These are phyloP conservation scores for Plodia interpunctella DNA, from an alignment of 1,140 invertebrate species.

Conservation along the genomic window DNA sequence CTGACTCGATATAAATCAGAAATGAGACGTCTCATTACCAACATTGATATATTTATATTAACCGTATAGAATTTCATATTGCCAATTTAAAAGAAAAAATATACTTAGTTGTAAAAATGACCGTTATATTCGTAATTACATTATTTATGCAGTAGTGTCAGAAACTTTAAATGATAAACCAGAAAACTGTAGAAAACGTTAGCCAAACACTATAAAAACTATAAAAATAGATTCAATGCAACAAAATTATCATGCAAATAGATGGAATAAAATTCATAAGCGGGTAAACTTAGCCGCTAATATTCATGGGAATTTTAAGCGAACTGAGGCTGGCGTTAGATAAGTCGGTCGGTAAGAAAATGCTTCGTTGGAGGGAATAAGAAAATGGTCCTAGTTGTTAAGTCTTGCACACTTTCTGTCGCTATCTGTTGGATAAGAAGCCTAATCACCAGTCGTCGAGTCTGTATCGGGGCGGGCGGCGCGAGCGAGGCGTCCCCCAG, in stretches of 20 bases:
- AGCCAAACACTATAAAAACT: background rate
- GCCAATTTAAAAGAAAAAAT: slow-evolving; percentile 14
- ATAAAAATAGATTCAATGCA: background rate
- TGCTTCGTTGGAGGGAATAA: slow-evolving; percentile 69
- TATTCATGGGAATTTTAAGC: slow-evolving; percentile 65
- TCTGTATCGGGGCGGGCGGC: slow-evolving; percentile 69
- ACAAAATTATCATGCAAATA: slow-evolving; percentile 19
- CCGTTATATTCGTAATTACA: no score
- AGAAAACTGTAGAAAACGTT: background rate
- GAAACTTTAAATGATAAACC: no score
- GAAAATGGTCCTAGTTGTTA: slow-evolving; percentile 75
- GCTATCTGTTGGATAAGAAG: slow-evolving; percentile 75
- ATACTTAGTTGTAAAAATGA: background rate
- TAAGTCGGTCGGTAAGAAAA: slow-evolving; percentile 67
- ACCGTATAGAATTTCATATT: slow-evolving; percentile 9
- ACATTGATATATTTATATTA: slow-evolving; percentile 43
- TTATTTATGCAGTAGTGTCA: no score
- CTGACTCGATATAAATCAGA: slow-evolving; percentile 63
- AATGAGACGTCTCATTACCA: slow-evolving; percentile 69
- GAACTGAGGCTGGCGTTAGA: slow-evolving; percentile 56
- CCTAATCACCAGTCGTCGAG: slow-evolving; percentile 74
- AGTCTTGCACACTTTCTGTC: slow-evolving; percentile 75
- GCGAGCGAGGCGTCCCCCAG: slow-evolving; percentile 58
- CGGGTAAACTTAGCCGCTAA: slow-evolving; percentile 45
- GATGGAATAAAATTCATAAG: slow-evolving; percentile 39